A percentile compares a stretch with the other conserved stretches of the same genome.
Evolutionary conservation across 2,113 vertebrate genomes (phyloP).

Genomic region (Perca schrenkii): DNA sequence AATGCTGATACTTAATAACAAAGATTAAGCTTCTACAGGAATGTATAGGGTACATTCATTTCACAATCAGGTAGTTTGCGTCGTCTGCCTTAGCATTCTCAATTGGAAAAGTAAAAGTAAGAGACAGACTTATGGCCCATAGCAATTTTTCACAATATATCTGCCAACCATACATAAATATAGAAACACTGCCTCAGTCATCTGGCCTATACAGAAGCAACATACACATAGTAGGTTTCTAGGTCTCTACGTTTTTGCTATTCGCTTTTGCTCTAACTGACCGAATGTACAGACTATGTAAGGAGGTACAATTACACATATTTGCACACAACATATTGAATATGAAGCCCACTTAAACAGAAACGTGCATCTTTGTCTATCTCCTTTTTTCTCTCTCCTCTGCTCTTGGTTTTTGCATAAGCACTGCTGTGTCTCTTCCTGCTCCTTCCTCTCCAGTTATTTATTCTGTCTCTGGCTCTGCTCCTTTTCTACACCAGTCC

Average conservation of each 20-base stretch:
- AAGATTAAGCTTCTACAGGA: background rate
- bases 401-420: background rate
- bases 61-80: background rate
- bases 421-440: background rate
- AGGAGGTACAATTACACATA: too few species aligned
- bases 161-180: background rate
- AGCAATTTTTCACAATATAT: background rate
- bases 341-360: background rate
- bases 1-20: background rate
- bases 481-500: conserved; percentile 5
- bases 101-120: background rate
- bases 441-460: background rate
- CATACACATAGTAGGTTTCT: background rate
- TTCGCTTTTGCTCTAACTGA: background rate
- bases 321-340: background rate
- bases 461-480: background rate
- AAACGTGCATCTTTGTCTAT: background rate
- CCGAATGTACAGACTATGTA: background rate
- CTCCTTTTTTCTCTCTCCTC: background rate
- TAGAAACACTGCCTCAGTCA: background rate
- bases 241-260: background rate
- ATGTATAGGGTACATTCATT: background rate
- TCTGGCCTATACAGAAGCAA: background rate
- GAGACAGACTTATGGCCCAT: too few species aligned
- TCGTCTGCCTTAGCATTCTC: background rate